phyloP scores from a whole-genome alignment of 53 echinoderm and acorn worm genomes.

The Crossaster papposus region DNA sequence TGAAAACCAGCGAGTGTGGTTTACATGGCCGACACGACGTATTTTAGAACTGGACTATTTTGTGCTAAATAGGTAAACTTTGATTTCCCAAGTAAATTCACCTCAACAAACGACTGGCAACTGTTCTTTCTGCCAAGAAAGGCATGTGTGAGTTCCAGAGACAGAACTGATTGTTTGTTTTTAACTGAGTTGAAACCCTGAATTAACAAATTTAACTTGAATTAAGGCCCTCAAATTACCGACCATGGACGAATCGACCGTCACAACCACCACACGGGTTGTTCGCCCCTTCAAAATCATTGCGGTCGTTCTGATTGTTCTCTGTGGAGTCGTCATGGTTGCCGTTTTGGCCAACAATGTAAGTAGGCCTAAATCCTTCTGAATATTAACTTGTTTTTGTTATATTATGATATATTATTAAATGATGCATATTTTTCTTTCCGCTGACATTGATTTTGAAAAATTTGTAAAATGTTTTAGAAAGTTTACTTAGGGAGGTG shows the following conservation, averaged over 20 bases:
- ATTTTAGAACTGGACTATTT: neutral
- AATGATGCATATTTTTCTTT: no score
- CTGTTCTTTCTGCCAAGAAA: neutral
- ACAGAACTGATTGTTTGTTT: neutral
- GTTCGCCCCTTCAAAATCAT: conserved; percentile 96
- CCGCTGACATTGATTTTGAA: no score
- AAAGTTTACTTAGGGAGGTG: no score
- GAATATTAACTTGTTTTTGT: no score
- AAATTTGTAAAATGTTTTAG: no score
- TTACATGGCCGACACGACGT: neutral
- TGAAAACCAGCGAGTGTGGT: conserved; percentile 3
- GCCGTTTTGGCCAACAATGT: conserved; percentile 70
- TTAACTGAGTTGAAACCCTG: neutral
- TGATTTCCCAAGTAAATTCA: neutral
- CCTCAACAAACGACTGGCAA: conserved; percentile 2
- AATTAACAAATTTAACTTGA: conserved; percentile 1
- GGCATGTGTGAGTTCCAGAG: neutral
- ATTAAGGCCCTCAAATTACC: neutral
- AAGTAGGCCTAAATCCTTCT: neutral
- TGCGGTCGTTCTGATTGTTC: conserved; percentile 75
- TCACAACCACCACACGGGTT: conserved; percentile 86
- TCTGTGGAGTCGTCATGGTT: conserved; percentile 71
- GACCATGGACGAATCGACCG: conserved; percentile 10
- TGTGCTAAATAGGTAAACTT: neutral
- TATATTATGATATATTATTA: no score